Percentiles rank a stretch among this genome's conserved stretches.
Evolutionary conservation across 2,888 invertebrate species (phyloP).

Genomic region (Willowsia nigromaculata): DNA sequence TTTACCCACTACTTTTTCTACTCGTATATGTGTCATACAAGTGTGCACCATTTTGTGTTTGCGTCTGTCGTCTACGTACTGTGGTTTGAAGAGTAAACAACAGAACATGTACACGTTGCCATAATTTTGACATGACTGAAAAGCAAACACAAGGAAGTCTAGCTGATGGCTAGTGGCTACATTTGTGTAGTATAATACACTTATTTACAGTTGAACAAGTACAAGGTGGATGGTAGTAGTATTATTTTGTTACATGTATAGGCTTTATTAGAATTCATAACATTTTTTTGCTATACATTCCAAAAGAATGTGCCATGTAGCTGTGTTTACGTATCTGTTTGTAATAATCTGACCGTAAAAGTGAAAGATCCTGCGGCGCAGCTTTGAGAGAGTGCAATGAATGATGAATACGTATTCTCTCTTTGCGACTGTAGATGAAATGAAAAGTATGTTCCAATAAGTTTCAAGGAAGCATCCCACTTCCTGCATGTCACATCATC

Average conservation of each 20-base stretch:
- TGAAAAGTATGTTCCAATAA: background rate
- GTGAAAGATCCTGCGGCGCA: background rate
- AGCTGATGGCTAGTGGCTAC: background rate
- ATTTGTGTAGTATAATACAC: too few species aligned
- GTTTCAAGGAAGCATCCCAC: slow-evolving; percentile 2
- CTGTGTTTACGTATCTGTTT: background rate
- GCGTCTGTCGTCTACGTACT: background rate
- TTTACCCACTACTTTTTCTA: background rate
- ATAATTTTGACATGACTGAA: background rate
- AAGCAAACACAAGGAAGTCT: background rate
- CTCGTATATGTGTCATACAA: background rate
- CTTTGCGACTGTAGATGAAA: background rate
- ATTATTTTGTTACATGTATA: too few species aligned
- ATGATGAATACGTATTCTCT: background rate
- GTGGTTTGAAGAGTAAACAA: background rate
- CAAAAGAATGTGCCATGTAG: background rate
- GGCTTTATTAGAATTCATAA: too few species aligned
- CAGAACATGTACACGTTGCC: too few species aligned
- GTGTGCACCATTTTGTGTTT: background rate
- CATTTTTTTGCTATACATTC: background rate
- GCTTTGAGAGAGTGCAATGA: background rate
- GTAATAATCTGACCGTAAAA: background rate
- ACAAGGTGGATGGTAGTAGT: too few species aligned
- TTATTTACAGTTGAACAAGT: too few species aligned
- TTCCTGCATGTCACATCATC: slow-evolving; percentile 41